These are phyloP conservation scores for Lipophrys pholis DNA, from an alignment of 2,113 vertebrate genomes.

Conservation along the genomic window DNA sequence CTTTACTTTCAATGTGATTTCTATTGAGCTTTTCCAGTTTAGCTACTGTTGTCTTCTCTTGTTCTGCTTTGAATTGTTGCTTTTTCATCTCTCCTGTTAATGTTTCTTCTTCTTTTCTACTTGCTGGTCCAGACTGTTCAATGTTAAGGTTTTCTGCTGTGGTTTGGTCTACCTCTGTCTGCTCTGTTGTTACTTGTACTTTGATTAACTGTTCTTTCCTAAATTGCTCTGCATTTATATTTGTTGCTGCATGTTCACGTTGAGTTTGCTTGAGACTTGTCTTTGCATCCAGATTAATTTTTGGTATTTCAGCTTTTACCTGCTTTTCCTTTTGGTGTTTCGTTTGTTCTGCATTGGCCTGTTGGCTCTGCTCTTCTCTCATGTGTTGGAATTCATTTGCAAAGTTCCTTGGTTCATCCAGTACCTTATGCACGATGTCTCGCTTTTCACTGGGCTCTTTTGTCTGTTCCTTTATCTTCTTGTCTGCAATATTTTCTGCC, in stretches of 20 bases:
- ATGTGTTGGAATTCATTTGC: constrained; percentile 27
- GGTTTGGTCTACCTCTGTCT: constrained; percentile 15
- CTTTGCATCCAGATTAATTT: constrained; percentile 19
- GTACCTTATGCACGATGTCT: constrained; percentile 7
- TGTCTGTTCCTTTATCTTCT: constrained; percentile 19
- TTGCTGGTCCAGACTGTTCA: constrained; percentile 13
- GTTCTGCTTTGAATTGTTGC: constrained; percentile 28
- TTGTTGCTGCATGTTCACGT: constrained; percentile 15
- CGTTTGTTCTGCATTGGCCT: constrained; percentile 41
- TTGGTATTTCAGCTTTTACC: constrained; percentile 47
- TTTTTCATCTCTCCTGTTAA: constrained; percentile 29
- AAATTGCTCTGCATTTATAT: constrained; percentile 14
- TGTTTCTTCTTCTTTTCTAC: constrained; percentile 12
- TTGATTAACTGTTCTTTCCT: constrained; percentile 1
- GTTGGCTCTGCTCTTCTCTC: constrained; percentile 34
- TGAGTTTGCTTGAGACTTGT: constrained; percentile 22
- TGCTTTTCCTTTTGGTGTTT: constrained; percentile 49
- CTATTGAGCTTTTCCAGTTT: constrained; percentile 26
- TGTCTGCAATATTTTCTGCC: constrained; percentile 6
- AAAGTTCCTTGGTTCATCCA: constrained; percentile 24
- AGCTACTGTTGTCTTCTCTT: neutral
- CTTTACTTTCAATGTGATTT: constrained; percentile 22
- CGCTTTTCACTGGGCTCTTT: constrained; percentile 2
- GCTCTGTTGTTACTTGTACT: constrained; percentile 20
- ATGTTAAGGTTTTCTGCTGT: constrained; percentile 8